Percentiles rank a stretch among this genome's conserved stretches.
These are phyloP conservation scores for Neoseiulus cucumeris DNA, from an alignment of 1,140 invertebrate genomes.

Conservation along the genomic window DNA sequence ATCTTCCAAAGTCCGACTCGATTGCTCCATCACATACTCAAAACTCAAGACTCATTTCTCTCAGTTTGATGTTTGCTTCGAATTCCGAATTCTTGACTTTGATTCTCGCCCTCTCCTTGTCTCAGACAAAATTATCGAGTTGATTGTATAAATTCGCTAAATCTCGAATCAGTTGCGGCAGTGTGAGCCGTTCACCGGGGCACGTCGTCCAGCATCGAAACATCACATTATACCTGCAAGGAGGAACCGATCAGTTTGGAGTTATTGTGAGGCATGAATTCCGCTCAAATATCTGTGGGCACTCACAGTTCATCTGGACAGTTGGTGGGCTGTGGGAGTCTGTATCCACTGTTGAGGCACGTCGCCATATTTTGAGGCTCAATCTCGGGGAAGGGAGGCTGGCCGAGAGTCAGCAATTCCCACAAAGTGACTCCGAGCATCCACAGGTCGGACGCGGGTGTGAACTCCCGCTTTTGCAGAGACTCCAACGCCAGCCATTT, in stretches of 20 bases:
- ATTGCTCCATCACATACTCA: too few species aligned
- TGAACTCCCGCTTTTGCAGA: constrained; percentile 60
- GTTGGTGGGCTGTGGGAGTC: constrained; percentile 68
- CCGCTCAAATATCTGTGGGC: not conserved
- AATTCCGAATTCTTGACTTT: too few species aligned
- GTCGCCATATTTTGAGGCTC: constrained; percentile 74
- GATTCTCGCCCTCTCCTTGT: too few species aligned
- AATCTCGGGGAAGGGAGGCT: constrained; percentile 66
- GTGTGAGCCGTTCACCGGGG: not conserved
- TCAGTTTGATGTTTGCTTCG: too few species aligned
- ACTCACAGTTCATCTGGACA: constrained; percentile 86
- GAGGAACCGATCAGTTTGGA: too few species aligned
- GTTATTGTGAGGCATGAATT: too few species aligned
- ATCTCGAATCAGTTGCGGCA: not conserved
- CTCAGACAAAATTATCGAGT: not conserved
- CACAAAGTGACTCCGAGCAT: constrained; percentile 77
- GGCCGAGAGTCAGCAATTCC: constrained; percentile 74
- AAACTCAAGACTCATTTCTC: too few species aligned
- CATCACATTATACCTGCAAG: not conserved
- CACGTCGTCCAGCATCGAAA: not conserved
- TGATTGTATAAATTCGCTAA: not conserved
- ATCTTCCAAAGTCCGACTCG: too few species aligned
- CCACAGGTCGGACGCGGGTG: constrained; percentile 76
- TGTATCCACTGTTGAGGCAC: constrained; percentile 67
- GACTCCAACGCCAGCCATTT: constrained; percentile 87